Percentiles rank a stretch among this genome's conserved stretches.
phyloP scores from a whole-genome alignment of 2,113 vertebrate species.

The Lepidothrix coronata region DNA sequence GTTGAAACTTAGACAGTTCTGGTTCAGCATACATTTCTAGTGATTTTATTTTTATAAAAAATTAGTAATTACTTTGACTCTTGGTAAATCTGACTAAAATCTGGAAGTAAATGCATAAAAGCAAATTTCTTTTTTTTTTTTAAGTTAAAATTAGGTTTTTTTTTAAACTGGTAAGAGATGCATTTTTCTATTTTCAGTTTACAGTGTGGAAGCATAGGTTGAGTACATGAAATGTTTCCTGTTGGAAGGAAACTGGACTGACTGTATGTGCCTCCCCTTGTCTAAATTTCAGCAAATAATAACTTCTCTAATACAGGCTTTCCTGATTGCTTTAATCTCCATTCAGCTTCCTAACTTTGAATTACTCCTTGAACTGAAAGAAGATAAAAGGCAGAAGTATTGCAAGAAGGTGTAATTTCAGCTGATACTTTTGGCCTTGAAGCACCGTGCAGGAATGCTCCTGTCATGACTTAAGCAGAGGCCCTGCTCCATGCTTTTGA shows the following conservation, averaged over 20 bases:
- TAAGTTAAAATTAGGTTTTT: background rate
- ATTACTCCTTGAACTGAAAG: background rate
- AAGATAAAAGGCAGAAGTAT: background rate
- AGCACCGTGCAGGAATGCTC: background rate
- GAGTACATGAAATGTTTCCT: background rate
- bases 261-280: background rate
- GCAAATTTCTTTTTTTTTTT: background rate
- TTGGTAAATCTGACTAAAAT: background rate
- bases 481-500: background rate
- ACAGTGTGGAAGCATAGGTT: background rate
- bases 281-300: background rate
- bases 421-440: background rate
- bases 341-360: background rate
- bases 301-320: background rate
- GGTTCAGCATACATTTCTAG: background rate
- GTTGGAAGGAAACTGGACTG: background rate
- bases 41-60: background rate
- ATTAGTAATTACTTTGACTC: background rate
- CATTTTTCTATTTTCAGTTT: background rate
- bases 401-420: background rate
- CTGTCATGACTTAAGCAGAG: background rate
- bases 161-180: background rate
- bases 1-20: constrained; percentile 30
- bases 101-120: background rate
- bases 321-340: background rate